Conservation (phyloP, 2,888 invertebrate species). For the Odontocolon sp. region DNA sequence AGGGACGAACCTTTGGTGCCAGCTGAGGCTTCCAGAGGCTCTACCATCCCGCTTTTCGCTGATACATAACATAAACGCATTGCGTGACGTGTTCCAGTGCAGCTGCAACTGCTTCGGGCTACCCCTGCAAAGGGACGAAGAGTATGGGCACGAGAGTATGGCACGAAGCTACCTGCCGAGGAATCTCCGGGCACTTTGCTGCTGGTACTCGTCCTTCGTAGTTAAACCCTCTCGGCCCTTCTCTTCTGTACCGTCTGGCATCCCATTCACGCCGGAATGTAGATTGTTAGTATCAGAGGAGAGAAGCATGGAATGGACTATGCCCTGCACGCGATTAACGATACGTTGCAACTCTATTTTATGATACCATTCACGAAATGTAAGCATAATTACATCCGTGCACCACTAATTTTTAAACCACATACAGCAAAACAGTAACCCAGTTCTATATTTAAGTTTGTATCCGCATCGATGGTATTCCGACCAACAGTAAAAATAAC, state of each 20-base stretch:
- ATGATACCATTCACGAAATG: neutral
- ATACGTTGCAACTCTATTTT: slow-evolving; percentile 1
- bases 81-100: slow-evolving; percentile 20
- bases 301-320: slow-evolving; percentile 17
- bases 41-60: too few species aligned
- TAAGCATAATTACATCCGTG: neutral
- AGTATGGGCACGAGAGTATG: neutral
- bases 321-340: slow-evolving; percentile 28
- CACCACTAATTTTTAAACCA: too few species aligned
- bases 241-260: slow-evolving; percentile 9
- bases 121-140: neutral
- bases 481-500: too few species aligned
- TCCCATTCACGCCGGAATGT: slow-evolving; percentile 32
- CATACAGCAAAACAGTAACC: too few species aligned
- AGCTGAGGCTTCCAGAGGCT: too few species aligned
- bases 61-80: neutral
- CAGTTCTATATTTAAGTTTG: too few species aligned
- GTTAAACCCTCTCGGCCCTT: neutral
- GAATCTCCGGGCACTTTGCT: slow-evolving; percentile 23
- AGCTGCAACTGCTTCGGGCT: neutral
- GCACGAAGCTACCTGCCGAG: slow-evolving; percentile 18
- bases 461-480: too few species aligned
- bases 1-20: too few species aligned
- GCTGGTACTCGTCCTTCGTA: slow-evolving; percentile 18
- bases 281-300: slow-evolving; percentile 22